Evolutionary conservation across 2,113 vertebrate species (phyloP).

Genomic region (Thymallus thymallus): DNA sequence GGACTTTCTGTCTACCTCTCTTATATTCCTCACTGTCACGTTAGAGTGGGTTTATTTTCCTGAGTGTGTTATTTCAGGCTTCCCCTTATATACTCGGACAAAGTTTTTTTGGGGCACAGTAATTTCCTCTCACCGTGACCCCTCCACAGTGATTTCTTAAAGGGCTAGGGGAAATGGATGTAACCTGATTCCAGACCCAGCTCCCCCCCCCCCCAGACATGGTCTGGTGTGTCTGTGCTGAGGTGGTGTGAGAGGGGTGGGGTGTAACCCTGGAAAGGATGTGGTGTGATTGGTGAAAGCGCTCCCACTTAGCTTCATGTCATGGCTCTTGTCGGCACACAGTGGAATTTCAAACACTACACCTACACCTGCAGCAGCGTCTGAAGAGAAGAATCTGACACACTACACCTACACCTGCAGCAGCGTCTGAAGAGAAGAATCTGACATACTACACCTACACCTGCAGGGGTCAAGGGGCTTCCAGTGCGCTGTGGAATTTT

Average conservation of each 20-base stretch:
- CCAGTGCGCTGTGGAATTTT: constrained; percentile 44
- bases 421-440: constrained; percentile 52
- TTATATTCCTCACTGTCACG: background rate
- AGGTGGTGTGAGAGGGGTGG: constrained; percentile 9
- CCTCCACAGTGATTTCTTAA: background rate
- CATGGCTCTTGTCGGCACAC: constrained; percentile 1
- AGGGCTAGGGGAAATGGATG: background rate
- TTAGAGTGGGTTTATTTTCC: constrained; percentile 39
- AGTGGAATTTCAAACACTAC: constrained; percentile 66
- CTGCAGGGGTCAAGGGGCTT: constrained; percentile 44
- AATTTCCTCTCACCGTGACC: background rate
- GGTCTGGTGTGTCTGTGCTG: background rate
- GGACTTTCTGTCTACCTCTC: background rate
- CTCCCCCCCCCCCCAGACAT: background rate
- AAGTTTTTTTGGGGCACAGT: background rate
- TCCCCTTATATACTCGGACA: background rate
- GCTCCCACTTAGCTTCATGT: constrained; percentile 9
- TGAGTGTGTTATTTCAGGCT: constrained; percentile 39
- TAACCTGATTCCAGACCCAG: background rate
- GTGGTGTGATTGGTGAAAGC: background rate
- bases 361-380: constrained; percentile 56
- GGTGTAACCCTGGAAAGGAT: background rate
- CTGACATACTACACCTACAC: constrained; percentile 62
- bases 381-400: constrained; percentile 54
- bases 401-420: constrained; percentile 56